These are phyloP conservation scores for Cottus gobio DNA, from an alignment of 2,113 vertebrate genomes.

Conservation along the genomic window DNA sequence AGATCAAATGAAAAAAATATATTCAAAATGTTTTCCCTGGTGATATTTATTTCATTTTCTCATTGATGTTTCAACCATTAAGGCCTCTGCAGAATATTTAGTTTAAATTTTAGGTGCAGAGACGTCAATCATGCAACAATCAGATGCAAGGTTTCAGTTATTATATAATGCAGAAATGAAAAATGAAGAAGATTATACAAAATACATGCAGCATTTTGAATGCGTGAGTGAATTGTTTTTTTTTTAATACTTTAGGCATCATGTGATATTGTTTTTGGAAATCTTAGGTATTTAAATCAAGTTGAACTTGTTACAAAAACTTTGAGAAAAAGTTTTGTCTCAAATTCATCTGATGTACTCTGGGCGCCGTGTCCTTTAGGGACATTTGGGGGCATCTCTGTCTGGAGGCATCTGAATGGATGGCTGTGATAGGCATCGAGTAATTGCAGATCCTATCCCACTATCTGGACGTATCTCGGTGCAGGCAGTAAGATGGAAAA, in stretches of 20 bases:
- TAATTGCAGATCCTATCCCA: constrained; percentile 81
- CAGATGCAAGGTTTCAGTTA: background rate
- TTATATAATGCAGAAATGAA: background rate
- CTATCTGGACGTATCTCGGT: constrained; percentile 39
- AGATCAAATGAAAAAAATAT: background rate
- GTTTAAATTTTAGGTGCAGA: constrained; percentile 7
- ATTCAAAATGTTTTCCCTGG: background rate
- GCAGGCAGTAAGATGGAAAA: constrained; percentile 42
- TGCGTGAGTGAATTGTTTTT: background rate
- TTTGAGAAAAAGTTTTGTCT: background rate
- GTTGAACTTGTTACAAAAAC: background rate
- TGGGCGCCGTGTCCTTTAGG: constrained; percentile 38
- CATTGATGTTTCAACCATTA: background rate
- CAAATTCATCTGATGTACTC: constrained; percentile 2
- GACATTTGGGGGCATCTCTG: constrained; percentile 58
- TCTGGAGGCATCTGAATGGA: constrained; percentile 57
- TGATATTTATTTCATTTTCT: background rate
- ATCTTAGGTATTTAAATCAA: background rate
- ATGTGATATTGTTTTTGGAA: background rate
- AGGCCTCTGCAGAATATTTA: background rate
- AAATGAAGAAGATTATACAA: background rate
- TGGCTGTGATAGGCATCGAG: constrained; percentile 56
- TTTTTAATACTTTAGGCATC: background rate
- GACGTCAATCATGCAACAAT: background rate
- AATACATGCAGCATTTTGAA: constrained; percentile 1